phyloP scores from a whole-genome alignment of 2,888 invertebrate genomes.

The Brachyptera putata region DNA sequence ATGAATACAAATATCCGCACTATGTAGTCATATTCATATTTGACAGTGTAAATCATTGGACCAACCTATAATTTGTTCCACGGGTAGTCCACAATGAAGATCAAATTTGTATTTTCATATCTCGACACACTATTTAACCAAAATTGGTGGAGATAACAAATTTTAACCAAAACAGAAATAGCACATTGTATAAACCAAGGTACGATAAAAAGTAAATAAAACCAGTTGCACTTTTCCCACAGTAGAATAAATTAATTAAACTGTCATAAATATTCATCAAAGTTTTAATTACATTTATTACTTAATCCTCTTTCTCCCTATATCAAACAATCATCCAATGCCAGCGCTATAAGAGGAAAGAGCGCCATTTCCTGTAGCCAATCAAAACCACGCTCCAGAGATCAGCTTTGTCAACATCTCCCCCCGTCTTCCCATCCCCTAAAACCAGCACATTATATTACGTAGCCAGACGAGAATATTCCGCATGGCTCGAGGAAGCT shows the following conservation, averaged over 20 bases:
- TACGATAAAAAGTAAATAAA: conserved; percentile 19
- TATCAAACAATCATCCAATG: too few relatives aligned
- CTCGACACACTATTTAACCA: too few relatives aligned
- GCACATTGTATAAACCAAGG: too few relatives aligned
- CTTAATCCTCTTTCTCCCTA: conserved; percentile 16
- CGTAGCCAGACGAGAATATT: too few relatives aligned
- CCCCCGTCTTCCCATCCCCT: conserved; percentile 15
- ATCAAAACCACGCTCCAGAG: conserved; percentile 25
- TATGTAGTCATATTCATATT: too few relatives aligned
- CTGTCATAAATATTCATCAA: conserved; percentile 23
- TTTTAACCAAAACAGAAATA: too few relatives aligned
- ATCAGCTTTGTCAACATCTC: conserved; percentile 29
- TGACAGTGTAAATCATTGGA: too few relatives aligned
- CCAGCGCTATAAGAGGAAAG: background rate
- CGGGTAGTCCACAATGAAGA: too few relatives aligned
- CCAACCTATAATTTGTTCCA: too few relatives aligned
- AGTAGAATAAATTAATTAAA: conserved; percentile 19
- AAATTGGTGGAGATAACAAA: too few relatives aligned
- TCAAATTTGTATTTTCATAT: too few relatives aligned
- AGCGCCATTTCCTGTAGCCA: conserved; percentile 26
- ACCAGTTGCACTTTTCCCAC: conserved; percentile 19
- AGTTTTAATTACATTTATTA: conserved; percentile 28
- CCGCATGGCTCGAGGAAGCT: background rate
- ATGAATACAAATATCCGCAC: too few relatives aligned
- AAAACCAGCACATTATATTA: background rate